Evolutionary conservation across 2,888 invertebrate genomes (phyloP).

Genomic region (Melanargia galathea): DNA sequence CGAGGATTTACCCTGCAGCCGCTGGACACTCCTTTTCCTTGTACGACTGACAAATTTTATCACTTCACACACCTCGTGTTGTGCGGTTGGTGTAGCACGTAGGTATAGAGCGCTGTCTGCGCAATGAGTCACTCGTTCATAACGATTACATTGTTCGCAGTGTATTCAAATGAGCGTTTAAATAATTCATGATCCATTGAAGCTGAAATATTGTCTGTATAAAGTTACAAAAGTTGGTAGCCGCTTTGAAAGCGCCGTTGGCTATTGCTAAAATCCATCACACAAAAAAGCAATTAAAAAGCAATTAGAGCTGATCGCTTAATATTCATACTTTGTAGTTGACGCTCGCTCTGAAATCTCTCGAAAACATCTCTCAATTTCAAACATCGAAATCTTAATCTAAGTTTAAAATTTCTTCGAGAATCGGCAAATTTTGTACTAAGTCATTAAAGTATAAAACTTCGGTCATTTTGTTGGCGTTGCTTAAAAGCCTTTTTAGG

Average conservation of each 20-base stretch:
- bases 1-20: constrained; percentile 37
- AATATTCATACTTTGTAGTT: constrained; percentile 74
- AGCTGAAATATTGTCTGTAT: constrained; percentile 22
- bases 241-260: constrained; percentile 31
- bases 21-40: constrained; percentile 64
- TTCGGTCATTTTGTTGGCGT: constrained; percentile 81
- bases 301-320: constrained; percentile 76
- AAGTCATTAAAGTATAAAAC: constrained; percentile 83
- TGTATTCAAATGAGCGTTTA: constrained; percentile 20
- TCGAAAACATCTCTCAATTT: constrained; percentile 74
- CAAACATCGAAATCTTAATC: constrained; percentile 80
- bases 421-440: constrained; percentile 82
- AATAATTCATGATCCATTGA: constrained; percentile 27
- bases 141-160: constrained; percentile 17
- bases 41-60: constrained; percentile 36
- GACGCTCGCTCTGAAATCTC: constrained; percentile 61
- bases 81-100: constrained; percentile 39
- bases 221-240: constrained; percentile 23
- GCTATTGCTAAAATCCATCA: constrained; percentile 50
- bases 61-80: constrained; percentile 35
- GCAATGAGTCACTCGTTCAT: constrained; percentile 12
- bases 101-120: constrained; percentile 7
- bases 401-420: constrained; percentile 81
- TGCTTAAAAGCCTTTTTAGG: constrained; percentile 83
- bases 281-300: constrained; percentile 77